Base-by-base conservation (phyloP, 2,113 vertebrate species). In the Tenrec ecaudatus region DNA sequence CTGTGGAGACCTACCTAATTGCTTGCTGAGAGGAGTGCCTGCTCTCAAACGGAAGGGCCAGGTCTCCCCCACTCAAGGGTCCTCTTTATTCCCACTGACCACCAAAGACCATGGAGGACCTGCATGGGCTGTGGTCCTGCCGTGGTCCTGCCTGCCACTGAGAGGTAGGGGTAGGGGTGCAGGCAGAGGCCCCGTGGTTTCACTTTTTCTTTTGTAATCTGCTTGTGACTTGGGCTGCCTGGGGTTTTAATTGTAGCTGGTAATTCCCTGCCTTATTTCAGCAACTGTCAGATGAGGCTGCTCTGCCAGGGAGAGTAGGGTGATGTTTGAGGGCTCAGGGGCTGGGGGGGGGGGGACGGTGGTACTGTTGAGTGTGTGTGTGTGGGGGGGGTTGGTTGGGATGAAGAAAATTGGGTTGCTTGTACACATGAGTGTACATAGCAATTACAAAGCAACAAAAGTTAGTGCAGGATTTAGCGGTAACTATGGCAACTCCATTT, bases 401-500 rank as follows among this genome's bases (percentile, higher is more conserved):
- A 77, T 96, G 85, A 47, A 77, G 93, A 71, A 92, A 90, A 94
- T 92, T 95, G 94, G 90, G 94, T 89, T 90, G 96, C 97, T 82
- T 69, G 92, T 93, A 94, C 93, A 91, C 97, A 95, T 14, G 47
- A 82, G 96, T 95, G 87, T 82, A 91, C 92, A 73, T 68, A n/a
- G 92, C 94, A 90, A 91, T 96, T 96, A 96, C 90, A 91, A 62
- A 90, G 94, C 95, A 93, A 94, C 97, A 95, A 97, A 97, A 97
- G 95, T 97, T 97, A 96, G 92, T 94, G 96, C 97, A 95, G 97
- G 92, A 97, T 96, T 95, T 92, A 60, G 90, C 90, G 11, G 96
- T 97, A 33, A 66, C 96, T 95, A 97, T 97, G 96, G 97, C 95
- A 97, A 97, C 97, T 95, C 47, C 97, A 84, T 94, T 96, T 96